Base-by-base conservation (phyloP, 2,888 invertebrate species). In the Helicoverpa assulta region DNA sequence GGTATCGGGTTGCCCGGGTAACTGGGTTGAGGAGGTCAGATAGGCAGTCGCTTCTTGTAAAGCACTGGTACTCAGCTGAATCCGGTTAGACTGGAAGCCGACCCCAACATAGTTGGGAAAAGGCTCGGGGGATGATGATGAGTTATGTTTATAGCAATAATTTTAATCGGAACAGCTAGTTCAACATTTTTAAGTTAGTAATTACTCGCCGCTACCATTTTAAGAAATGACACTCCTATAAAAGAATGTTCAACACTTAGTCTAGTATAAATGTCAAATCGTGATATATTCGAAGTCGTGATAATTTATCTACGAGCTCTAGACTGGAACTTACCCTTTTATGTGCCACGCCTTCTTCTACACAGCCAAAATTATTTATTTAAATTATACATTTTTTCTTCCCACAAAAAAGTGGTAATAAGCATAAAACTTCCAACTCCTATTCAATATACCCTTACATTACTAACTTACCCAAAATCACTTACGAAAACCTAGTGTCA, bases 401-500 rank as follows among this genome's bases (percentile, higher is more conserved):
- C 14, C 40, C 40, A 4, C 14, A 40, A 40, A 40, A 40, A 14
- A 40, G 10, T 10, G 43, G 21, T 43, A 18, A 55, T 12, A 26
- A 70, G 71, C 51, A 21, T 12, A 37, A 29, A n/a, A 76, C 18
- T 54, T 40, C 55, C 54, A 58, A 58, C 43, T 56, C 56, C 18
- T 33, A 58, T 58, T 64, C 61, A 59, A n/a, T 19, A 26, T 51
- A 14, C 51, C 68, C 69, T 3, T 33, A 66, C 40, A 67, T 56
- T 66, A 82, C 68, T 51, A 61, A 72, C 53, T 59, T 70, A 61
- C 58, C 43, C 52, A 71, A 78, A 82, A 82, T 74, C 84, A 79
- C 74, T 83, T 68, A 68, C 47, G 68, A 37, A 67, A 76, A 82
- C 81, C 77, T 76, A 67, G 70, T 64, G 74, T 69, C 74, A 75